Percentiles rank a stretch among this genome's conserved stretches.
Evolutionary conservation across 2,888 invertebrate genomes (phyloP).

Genomic region (Caenorhabditis drosophilae): DNA sequence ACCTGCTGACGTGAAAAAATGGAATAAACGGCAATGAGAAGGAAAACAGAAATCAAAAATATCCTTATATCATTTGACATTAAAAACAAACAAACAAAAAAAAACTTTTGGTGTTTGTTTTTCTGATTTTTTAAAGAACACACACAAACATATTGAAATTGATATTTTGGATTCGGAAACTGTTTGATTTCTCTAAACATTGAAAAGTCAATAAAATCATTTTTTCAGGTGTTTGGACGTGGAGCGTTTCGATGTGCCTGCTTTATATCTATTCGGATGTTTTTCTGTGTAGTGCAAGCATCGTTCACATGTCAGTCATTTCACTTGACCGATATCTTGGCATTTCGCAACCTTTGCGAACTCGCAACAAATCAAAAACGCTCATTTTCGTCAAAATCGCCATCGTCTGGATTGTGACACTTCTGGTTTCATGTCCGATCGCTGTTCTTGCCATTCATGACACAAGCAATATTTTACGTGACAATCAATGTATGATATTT

Average conservation of each 20-base stretch:
- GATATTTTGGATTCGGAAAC: background rate
- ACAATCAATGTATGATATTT: constrained; percentile 70
- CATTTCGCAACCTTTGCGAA: constrained; percentile 83
- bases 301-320: constrained; percentile 75
- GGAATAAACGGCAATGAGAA: background rate
- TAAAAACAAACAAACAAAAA: background rate
- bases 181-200: background rate
- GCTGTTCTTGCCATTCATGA: constrained; percentile 73
- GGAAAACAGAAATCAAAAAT: background rate
- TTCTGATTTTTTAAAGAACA: background rate
- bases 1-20: background rate
- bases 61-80: background rate
- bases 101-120: background rate
- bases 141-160: background rate
- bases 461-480: constrained; percentile 71
- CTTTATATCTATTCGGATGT: constrained; percentile 84
- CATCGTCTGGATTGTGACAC: constrained; percentile 90
- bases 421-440: constrained; percentile 87
- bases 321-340: constrained; percentile 71
- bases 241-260: constrained; percentile 72
- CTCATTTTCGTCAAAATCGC: constrained; percentile 81
- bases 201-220: background rate
- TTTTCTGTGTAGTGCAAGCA: constrained; percentile 73
- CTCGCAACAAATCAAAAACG: constrained; percentile 84
- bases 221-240: constrained; percentile 62